Evolutionary conservation across 2,888 invertebrate species (phyloP), one percentile per base, ranked within the genome.

Genomic region (Megastigmus dorsalis): DNA sequence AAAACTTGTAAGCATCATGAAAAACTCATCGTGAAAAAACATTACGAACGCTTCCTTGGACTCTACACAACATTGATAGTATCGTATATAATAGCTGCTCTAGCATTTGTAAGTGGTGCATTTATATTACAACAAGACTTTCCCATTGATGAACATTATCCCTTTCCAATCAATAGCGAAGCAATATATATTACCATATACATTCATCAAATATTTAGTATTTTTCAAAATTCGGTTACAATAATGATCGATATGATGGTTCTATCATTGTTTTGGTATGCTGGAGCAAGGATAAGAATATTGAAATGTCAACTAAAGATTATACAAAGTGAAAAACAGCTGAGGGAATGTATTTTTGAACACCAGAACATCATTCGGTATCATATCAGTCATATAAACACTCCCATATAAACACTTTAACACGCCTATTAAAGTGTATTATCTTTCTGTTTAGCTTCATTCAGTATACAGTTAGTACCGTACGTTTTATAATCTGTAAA

Each of bases 231-330:
- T n/a, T 30, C 59, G 0, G 65, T 30, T 9, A 57, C 71, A 13
- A 48, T 75, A 2, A 50, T 74, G 18, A 74, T 73, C 13, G 77
- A 77, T 52, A 13, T 77, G 2, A 20, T 72, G 13, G 26, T 74
- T 3, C 38, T 71, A 36, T 43, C 63, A 2, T 30, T 71, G 1
- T 62, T 77, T 52, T 71, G 70, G 66, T 77, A 71, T 36, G 66
- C 63, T 5, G 57, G 69, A 13, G 68, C 68, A 10, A 68, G 54
- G 45, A 43, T 77, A 9, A 74, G 71, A 26, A 36, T 74, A 7
- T 69, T 77, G 7, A 52, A 30, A 23, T 36, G 38, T 52, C 36
- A 48, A 2, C 55, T 74, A 7, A 38, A 18, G 26, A 15, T 5
- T 9, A 38, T 71, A 5, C n/a, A 66, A 43, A 63, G 4, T 38